Base-by-base conservation (phyloP, 2,888 invertebrate genomes). In the Cloeon dipterum region DNA sequence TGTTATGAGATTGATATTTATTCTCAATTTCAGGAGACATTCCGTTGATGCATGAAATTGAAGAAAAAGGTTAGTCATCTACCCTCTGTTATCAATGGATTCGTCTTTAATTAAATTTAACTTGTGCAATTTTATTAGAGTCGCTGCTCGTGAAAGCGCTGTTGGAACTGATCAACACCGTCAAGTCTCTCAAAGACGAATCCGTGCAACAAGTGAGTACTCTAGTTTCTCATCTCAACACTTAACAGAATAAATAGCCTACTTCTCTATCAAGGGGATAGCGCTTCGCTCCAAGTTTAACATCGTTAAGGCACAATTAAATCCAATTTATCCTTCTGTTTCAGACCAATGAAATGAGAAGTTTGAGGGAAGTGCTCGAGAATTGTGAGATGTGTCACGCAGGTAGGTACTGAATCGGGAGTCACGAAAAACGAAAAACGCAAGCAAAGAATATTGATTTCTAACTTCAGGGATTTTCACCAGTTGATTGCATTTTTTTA, bases 141-240 rank as follows among this genome's bases (percentile, higher is more conserved):
- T 67, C 63, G 48, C 59, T 66, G 43, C 57, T 77, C 46, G 61
- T 71, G 45, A 70, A 69, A 52, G 66, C 71, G 4, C 55, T 78
- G 44, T 70, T 70, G 50, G 65, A 70, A 46, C 59, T 78, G 43
- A 70, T 74, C 49, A 62, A 62, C 44, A 62, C 68, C 34, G 68
- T 73, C n/a, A 74, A 71, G 49, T 54, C 67, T 37, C 64, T 86
- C 29, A 71, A 74, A 45, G 64, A 66, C 41, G 76, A 79, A 56
- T 61, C 82, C 39, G 70, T 65, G 44, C 65, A 69, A 42, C 74
- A 77, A 54, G 63, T 63, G 44, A 53, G 54, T 41, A 33, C 16
- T 34, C 32, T n/a, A n/a, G n/a, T n/a, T n/a, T n/a, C n/a, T n/a
- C n/a, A n/a, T n/a, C n/a, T n/a, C n/a, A n/a, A n/a, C n/a, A n/a